Base-by-base conservation (phyloP, 2,888 invertebrate species). In the Eurytoma adleriae region DNA sequence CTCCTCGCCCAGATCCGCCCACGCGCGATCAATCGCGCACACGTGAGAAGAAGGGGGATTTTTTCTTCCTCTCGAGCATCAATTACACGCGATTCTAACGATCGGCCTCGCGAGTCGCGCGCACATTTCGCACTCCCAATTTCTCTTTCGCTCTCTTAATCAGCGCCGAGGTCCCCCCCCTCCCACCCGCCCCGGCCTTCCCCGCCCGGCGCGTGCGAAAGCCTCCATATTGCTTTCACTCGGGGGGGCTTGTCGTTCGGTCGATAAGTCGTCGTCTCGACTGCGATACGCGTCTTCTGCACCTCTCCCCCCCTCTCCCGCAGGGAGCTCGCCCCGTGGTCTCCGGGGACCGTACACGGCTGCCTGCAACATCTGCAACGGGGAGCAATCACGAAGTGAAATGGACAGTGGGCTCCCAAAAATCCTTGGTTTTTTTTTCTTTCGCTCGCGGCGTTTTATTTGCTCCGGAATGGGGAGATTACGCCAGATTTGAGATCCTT, bases 181-280 rank as follows among this genome's bases (percentile, higher is more conserved):
- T 64, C 54, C 73, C 64, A 73, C 54, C 54, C 54, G 62, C 18
- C 24, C 50, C 20, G 10, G 16, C 48, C 40, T 24, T 20, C 16
- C 14, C 16, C 73, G 48, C 10, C 5, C 18, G 40, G 18, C n/a
- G 50, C 57, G n/a, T n/a, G 30, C 24, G 52, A n/a, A n/a, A 61
- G 52, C 70, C 40, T 70, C 59, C 66, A 78, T 78, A 67, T 71
- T 78, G 66, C 71, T 78, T 78, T 72, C 71, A 67, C 66, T 72
- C 52, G 77, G 61, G 52, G 4, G 16, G 18, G 48, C 13, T 24
- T 40, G 27, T 27, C 78, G 66, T 68, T 59, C 54, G 67, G 67
- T 78, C 78, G 67, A 73, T 78, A 78, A 72, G 59, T 78, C 72
- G 50, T 71, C 78, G 52, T 59, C 48, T 4, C 30, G 40, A 24